These are phyloP conservation scores for Dendrocincla fuliginosa DNA, from an alignment of 2,797 vertebrate species.

Conservation along the genomic window DNA sequence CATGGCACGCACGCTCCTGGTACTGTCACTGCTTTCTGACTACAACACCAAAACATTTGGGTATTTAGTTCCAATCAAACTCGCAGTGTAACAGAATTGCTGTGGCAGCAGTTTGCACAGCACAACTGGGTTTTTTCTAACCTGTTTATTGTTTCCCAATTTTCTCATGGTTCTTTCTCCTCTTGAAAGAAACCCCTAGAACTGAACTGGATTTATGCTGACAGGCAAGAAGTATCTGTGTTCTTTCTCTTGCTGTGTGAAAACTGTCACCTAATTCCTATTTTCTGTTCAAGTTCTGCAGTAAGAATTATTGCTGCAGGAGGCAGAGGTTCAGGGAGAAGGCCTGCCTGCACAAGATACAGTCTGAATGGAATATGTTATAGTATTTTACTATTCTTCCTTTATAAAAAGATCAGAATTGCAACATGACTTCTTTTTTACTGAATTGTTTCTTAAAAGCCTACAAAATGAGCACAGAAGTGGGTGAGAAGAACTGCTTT, in stretches of 20 bases:
- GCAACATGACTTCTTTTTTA: background rate
- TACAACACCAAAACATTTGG: background rate
- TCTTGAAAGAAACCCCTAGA: background rate
- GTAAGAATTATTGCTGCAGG: background rate
- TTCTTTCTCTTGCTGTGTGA: background rate
- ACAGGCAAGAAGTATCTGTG: background rate
- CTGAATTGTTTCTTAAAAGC: background rate
- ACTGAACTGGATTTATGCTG: background rate
- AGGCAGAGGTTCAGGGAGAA: background rate
- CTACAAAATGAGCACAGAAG: background rate
- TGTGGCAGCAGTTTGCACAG: background rate
- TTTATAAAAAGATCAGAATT: background rate
- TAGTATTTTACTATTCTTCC: background rate
- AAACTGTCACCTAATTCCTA: background rate
- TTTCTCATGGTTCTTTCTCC: background rate
- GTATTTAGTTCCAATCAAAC: background rate
- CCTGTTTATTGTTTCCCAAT: background rate
- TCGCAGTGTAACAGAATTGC: background rate
- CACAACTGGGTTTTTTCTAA: background rate
- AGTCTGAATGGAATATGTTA: background rate
- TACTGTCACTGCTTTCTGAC: fast-evolving
- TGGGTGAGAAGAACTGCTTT: background rate
- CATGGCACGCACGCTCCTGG: too few relatives aligned
- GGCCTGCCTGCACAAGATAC: background rate
- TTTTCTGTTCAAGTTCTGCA: background rate